A percentile compares a stretch with the other conserved stretches of the same genome.
phyloP scores from a whole-genome alignment of 2,888 invertebrate genomes.

The Junonia oenone region DNA sequence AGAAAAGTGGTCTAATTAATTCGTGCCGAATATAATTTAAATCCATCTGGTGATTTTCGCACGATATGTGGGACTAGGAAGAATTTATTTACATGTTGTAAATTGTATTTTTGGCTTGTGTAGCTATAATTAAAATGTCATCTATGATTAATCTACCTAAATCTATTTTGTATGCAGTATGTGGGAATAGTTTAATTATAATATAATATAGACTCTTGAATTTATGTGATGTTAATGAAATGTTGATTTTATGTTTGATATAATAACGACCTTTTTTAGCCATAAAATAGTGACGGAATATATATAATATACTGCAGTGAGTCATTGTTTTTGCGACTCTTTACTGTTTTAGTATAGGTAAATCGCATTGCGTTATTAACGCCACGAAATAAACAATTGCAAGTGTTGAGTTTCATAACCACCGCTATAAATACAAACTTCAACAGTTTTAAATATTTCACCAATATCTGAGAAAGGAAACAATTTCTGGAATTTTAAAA shows the following conservation, averaged over 20 bases:
- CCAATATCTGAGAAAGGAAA: too few relatives aligned
- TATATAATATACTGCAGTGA: constrained; percentile 48
- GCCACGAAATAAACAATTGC: not conserved
- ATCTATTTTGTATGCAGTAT: constrained; percentile 13
- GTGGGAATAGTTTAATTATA: not conserved
- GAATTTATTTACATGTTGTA: too few relatives aligned
- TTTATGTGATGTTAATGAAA: too few relatives aligned
- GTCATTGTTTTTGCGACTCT: constrained; percentile 37
- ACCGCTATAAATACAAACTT: not conserved
- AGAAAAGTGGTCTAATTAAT: too few relatives aligned
- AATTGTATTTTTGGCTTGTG: too few relatives aligned
- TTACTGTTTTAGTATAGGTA: constrained; percentile 4
- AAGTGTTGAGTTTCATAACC: constrained; percentile 1
- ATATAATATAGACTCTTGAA: too few relatives aligned
- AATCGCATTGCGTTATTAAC: not conserved
- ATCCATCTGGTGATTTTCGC: too few relatives aligned
- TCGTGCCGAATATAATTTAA: too few relatives aligned
- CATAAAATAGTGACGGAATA: constrained; percentile 7
- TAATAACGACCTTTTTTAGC: not conserved
- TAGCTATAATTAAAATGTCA: too few relatives aligned
- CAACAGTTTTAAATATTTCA: not conserved
- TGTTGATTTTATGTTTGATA: not conserved
- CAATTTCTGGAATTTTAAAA: too few relatives aligned
- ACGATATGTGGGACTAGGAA: too few relatives aligned
- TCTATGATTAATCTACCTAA: too few relatives aligned